phyloP scores from a whole-genome alignment of 2,888 invertebrate genomes.

The Rhagonycha lutea region DNA sequence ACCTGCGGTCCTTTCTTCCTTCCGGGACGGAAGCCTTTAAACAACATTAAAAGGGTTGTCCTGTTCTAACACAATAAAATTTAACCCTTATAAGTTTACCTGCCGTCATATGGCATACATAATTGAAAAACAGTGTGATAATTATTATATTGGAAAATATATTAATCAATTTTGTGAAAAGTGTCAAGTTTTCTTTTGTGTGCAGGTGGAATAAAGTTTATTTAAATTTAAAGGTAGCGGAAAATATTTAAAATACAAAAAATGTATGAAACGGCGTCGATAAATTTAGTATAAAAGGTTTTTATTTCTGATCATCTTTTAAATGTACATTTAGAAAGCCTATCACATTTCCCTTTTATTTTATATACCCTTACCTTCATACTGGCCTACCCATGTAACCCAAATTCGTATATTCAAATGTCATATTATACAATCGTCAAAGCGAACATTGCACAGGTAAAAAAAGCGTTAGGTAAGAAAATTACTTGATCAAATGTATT shows the following conservation, averaged over 20 bases:
- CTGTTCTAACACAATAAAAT: slow-evolving; percentile 48
- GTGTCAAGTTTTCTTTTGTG: background rate
- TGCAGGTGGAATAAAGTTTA: background rate
- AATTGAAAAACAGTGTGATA: slow-evolving; percentile 7
- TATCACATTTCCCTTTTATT: slow-evolving; percentile 30
- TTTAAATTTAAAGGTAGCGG: background rate
- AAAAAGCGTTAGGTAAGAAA: slow-evolving; percentile 16
- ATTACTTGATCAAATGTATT: slow-evolving; percentile 16
- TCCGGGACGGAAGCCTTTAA: slow-evolving; percentile 48
- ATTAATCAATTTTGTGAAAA: background rate
- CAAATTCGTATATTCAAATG: slow-evolving; percentile 44
- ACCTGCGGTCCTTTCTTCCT: slow-evolving; percentile 55
- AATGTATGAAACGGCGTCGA: background rate
- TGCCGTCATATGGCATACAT: slow-evolving; percentile 48
- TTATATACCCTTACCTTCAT: slow-evolving; percentile 24
- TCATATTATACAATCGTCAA: slow-evolving; percentile 35
- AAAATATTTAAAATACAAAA: background rate
- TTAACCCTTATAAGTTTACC: slow-evolving; percentile 48
- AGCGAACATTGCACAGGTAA: slow-evolving; percentile 9
- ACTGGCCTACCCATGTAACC: slow-evolving; percentile 31
- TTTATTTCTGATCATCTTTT: slow-evolving; percentile 9
- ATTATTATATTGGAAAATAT: background rate
- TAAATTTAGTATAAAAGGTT: background rate
- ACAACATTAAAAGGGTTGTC: slow-evolving; percentile 50
- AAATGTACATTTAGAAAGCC: slow-evolving; percentile 26